Base-by-base conservation (phyloP, 2,888 invertebrate genomes). In the Plebejus melissa region DNA sequence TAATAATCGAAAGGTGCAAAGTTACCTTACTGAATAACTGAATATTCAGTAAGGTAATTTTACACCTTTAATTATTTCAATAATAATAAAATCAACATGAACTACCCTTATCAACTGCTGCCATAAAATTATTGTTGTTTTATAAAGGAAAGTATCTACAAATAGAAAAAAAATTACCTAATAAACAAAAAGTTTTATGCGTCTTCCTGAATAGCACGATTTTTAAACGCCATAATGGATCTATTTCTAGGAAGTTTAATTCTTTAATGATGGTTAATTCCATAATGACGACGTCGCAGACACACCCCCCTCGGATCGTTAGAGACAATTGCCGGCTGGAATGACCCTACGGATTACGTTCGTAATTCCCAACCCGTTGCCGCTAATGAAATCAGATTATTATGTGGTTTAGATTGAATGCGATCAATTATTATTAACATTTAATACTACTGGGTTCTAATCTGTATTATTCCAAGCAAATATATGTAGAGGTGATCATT, bases 251-350 rank as follows among this genome's bases (percentile, higher is more conserved):
- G 50, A 72, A 72, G 54, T 65, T 13, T 65, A 32, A 65, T 65
- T 32, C 5, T 65, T 36, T 58, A 58, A 58, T 22, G 41, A 13
- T 38, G 32, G n/a, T 70, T 54, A 70, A 70, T 46, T 77, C 75
- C 32, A 36, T 74, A 46, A 36, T 36, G 58, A 28, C 75, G 78
- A 77, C 71, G 76, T 74, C 77, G 54, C 69, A 70, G 69, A 72
- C 76, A 78, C 76, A 77, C 69, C 74, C 75, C 71, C 76, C 76
- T 78, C 76, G 75, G 77, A 77, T 78, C 77, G 77, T 79, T 79
- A 79, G 74, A 74, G 74, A 76, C 77, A 78, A 78, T 78, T 77
- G 77, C 75, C 38, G 38, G 57, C 70, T 41, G 57, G 41, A 75
- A 71, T 75, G 75, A 58, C 75, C 75, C 75, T 46, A 46, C 41